Evolutionary conservation across 2,797 vertebrate genomes (phyloP), one percentile per base, ranked within the genome.

Genomic region (Tamandua tetradactyla): DNA sequence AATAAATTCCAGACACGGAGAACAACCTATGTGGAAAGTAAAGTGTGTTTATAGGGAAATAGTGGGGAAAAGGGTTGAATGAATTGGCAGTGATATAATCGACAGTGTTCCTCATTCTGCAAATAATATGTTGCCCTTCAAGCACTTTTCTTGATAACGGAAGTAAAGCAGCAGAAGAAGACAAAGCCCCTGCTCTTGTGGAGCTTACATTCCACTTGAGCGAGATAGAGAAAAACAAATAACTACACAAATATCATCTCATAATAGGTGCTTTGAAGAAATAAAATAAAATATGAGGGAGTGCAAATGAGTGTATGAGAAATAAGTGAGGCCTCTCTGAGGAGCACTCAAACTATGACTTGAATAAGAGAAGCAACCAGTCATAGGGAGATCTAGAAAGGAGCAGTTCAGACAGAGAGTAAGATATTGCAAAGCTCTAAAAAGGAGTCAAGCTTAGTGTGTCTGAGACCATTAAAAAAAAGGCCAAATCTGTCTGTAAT

Each of bases 121-220:
- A 93, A 20, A 75, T 92, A 59, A 7, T 87, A 79, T n/a, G 22
- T 85, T 37, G 32, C 78, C 55, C 71, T 91, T 81, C 84, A 78
- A 87, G 85, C 66, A n/a, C 22, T 75, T 4, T 87, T 91, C 62
- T 75, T 66, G 17, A 8, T 81, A 72, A 32, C 80, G 66, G 49
- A 87, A 37, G 27, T 88, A 87, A 96, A 82, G 35, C 18, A 75
- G 20, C 88, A 75, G 75, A 95, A 87, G 81, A 84, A 93, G 12
- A 27, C 35, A 66, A 95, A 59, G 22, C 18, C 79, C 32, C 55
- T 83, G 35, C 25, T 94, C 47, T 87, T 87, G n/a, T 9, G 27
- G 62, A 23, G 3, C 74, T 66, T 42, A 18, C 15, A 59, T 83
- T 82, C 57, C 17, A 30, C n/a, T 78, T 66, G 44, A 57, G 57